Evolutionary conservation across 2,888 invertebrate species (phyloP).

Genomic region (Neoascia interrupta): DNA sequence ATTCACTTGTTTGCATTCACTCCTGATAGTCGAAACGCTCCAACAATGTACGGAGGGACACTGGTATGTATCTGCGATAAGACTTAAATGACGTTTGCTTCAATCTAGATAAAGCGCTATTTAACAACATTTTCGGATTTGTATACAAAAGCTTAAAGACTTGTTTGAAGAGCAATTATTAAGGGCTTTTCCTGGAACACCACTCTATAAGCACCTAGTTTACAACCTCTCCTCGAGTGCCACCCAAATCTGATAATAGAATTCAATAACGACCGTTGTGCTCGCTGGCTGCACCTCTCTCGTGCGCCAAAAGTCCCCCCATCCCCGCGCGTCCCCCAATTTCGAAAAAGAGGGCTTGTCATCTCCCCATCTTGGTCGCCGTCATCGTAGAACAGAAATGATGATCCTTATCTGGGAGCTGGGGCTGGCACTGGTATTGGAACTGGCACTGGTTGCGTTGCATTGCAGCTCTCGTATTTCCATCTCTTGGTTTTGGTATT

Average conservation of each 20-base stretch:
- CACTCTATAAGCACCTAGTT: slow-evolving; percentile 14
- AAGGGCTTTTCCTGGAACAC: slow-evolving; percentile 34
- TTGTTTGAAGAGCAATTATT: slow-evolving; percentile 52
- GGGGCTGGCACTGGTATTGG: slow-evolving; percentile 9
- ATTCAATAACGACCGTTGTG: slow-evolving; percentile 41
- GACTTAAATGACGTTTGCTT: slow-evolving; percentile 22
- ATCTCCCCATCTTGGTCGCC: slow-evolving; percentile 18
- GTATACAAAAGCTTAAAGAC: slow-evolving; percentile 45
- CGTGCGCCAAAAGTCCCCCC: slow-evolving; percentile 2
- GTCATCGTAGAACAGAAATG: slow-evolving; percentile 22
- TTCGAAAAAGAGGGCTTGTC: slow-evolving; percentile 43
- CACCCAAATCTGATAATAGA: slow-evolving; percentile 49
- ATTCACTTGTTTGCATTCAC: slow-evolving; percentile 11
- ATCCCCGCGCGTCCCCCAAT: background rate
- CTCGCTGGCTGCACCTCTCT: slow-evolving; percentile 39
- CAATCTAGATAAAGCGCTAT: slow-evolving; percentile 42
- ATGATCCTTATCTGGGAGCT: slow-evolving; percentile 40
- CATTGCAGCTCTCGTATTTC: slow-evolving; percentile 29
- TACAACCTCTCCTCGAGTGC: slow-evolving; percentile 23
- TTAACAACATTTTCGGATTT: slow-evolving; percentile 21
- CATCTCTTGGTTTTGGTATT: slow-evolving; percentile 33
- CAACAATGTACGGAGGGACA: background rate
- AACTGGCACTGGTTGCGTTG: background rate
- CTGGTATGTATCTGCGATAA: slow-evolving; percentile 8
- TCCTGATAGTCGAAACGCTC: no score